Evolutionary conservation across 2,888 invertebrate species (phyloP), one percentile per base, ranked within the genome.

Genomic region (Hydropsyche betteni): DNA sequence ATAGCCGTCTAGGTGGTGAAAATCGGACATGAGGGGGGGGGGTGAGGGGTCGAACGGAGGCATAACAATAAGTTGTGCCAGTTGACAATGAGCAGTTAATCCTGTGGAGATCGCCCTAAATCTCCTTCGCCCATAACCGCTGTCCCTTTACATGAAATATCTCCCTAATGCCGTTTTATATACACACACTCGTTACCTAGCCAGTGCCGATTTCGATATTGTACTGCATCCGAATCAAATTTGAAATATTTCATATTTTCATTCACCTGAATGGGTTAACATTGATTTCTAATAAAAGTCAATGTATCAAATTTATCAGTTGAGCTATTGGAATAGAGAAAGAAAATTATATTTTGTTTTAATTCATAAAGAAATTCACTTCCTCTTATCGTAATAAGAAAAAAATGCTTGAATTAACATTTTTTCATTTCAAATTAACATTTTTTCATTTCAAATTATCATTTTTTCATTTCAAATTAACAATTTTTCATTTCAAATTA

Each of bases 21-120:
- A 44, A 44, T 44, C 10, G 7, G 16, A 58, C 14, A 53, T 4
- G 51, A 53, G 53, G 53, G 53, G 53, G 53, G 53, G 12, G 53
- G 53, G 53, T n/a, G 53, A 12, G 53, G 16, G 58, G 14, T 58
- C 5, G 58, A 24, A 24, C 44, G 10, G 6, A 6, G 44, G 58
- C 24, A 14, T 24, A 74, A 75, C 77, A 77, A 75, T 78, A 78
- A 78, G 78, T 78, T 76, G 70, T 36, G 69, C 74, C 78, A 55
- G 72, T 74, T 78, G 78, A 78, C 78, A 78, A 78, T 78, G 78
- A 78, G 78, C 76, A 74, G 78, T 78, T 78, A 78, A 78, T 78
- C 78, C 76, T 68, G 71, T 52, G 72, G 77, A 77, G 74, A 74
- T 75, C 61, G 58, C 77, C 75, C 74, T 69, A 76, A 77, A 77